Conservation (phyloP, 2,113 vertebrate species). For the Zosterops pallidus region DNA sequence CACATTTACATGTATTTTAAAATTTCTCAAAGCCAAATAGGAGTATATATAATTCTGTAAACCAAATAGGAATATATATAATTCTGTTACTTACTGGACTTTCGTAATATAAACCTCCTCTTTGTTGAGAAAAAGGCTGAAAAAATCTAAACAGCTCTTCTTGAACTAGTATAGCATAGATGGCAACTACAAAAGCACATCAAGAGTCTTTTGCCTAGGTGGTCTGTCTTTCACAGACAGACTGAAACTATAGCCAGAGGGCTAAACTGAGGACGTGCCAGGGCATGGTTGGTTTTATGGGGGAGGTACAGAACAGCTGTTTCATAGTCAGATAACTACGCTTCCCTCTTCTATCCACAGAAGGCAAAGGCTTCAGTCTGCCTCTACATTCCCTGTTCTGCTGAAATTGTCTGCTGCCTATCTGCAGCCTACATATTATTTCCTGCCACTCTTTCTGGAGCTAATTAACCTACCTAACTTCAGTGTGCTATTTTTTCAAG, state of each 20-base stretch:
- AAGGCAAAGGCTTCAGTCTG: not conserved
- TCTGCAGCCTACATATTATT: not conserved
- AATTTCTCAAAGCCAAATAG: not conserved
- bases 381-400: not conserved
- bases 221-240: not conserved
- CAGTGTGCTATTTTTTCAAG: not conserved
- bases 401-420: not conserved
- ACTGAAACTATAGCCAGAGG: not conserved
- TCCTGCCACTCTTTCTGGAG: not conserved
- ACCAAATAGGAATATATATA: not conserved
- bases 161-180: not conserved
- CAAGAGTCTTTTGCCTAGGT: accelerated
- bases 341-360: not conserved
- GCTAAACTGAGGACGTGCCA: not conserved
- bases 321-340: not conserved
- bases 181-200: not conserved
- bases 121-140: not conserved
- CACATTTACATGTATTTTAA: not conserved
- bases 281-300: not conserved
- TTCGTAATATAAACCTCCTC: not conserved
- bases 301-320: not conserved
- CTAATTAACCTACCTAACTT: not conserved
- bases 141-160: not conserved
- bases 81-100: not conserved
- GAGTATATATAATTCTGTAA: not conserved